These are phyloP conservation scores for Apus apus DNA, from an alignment of 2,113 vertebrate species.

Conservation along the genomic window DNA sequence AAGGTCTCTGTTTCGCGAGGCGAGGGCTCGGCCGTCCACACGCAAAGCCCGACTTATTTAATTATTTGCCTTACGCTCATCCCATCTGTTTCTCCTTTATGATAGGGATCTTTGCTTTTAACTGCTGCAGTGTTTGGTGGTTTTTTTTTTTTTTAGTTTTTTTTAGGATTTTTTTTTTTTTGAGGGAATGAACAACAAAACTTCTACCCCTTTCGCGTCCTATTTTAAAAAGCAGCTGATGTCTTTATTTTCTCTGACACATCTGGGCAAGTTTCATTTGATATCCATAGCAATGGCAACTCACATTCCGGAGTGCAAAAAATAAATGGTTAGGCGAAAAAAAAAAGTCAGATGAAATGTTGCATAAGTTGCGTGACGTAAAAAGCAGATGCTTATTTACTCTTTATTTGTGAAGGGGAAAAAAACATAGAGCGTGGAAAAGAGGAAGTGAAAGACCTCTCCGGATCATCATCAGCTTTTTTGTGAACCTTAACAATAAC, in stretches of 20 bases:
- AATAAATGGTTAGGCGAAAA: neutral
- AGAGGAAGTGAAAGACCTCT: slow-evolving; percentile 32
- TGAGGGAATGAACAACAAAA: neutral
- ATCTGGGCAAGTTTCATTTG: slow-evolving; percentile 47
- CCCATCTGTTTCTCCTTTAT: slow-evolving; percentile 57
- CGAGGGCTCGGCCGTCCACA: slow-evolving; percentile 36
- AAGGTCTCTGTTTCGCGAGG: slow-evolving; percentile 43
- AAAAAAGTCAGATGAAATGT: slow-evolving; percentile 13
- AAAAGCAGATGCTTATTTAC: slow-evolving; percentile 53
- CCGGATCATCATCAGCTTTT: slow-evolving; percentile 50
- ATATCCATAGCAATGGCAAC: neutral
- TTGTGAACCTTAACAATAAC: slow-evolving; percentile 24
- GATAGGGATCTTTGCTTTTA: slow-evolving; percentile 42
- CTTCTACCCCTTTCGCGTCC: slow-evolving; percentile 16
- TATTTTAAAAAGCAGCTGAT: slow-evolving; percentile 37
- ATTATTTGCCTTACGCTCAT: slow-evolving; percentile 7
- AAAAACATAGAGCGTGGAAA: neutral
- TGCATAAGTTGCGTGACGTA: slow-evolving; percentile 60
- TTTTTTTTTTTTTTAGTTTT: neutral
- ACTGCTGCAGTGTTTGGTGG: neutral
- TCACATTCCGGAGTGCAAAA: slow-evolving; percentile 8
- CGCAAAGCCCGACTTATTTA: slow-evolving; percentile 29
- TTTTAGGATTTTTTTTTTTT: neutral
- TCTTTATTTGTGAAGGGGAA: slow-evolving; percentile 50
- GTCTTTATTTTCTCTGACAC: slow-evolving; percentile 63